Conservation (phyloP, 2,888 invertebrate genomes). For the Drosophila eohydei region DNA sequence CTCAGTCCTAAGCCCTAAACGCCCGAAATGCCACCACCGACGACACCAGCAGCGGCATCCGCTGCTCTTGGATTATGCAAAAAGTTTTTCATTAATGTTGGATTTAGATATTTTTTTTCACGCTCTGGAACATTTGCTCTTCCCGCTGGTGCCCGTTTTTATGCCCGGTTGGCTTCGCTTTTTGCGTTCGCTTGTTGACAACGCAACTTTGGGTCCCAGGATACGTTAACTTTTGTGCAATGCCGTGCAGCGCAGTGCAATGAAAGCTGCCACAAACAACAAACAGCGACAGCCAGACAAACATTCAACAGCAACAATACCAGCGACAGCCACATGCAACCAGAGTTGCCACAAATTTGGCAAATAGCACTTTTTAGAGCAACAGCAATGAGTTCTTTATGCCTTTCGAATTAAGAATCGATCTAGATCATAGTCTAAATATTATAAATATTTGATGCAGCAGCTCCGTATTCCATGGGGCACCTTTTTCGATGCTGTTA, state of each 20-base stretch:
- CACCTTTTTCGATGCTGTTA: background rate
- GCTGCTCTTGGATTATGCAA: constrained; percentile 79
- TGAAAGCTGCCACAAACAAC: constrained; percentile 76
- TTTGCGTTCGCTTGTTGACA: constrained; percentile 70
- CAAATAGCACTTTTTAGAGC: constrained; percentile 32
- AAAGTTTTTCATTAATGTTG: constrained; percentile 84
- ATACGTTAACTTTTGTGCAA: constrained; percentile 75
- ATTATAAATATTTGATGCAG: background rate
- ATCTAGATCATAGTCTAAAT: background rate
- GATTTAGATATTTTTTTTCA: constrained; percentile 80
- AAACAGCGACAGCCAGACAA: constrained; percentile 61
- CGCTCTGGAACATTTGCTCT: constrained; percentile 55
- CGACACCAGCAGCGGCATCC: constrained; percentile 18
- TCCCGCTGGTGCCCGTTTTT: constrained; percentile 52
- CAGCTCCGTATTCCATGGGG: background rate
- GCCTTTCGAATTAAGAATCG: constrained; percentile 38
- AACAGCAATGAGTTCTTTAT: constrained; percentile 34
- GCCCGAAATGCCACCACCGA: background rate
- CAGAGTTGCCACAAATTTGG: constrained; percentile 28
- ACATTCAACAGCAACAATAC: constrained; percentile 43
- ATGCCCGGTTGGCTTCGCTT: constrained; percentile 56
- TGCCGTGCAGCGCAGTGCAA: constrained; percentile 57
- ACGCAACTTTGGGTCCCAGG: constrained; percentile 77
- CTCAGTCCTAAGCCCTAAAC: background rate
- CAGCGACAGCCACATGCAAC: constrained; percentile 27